Evolutionary conservation across 1,140 invertebrate species (phyloP).

Genomic region (Eueides isabella): DNA sequence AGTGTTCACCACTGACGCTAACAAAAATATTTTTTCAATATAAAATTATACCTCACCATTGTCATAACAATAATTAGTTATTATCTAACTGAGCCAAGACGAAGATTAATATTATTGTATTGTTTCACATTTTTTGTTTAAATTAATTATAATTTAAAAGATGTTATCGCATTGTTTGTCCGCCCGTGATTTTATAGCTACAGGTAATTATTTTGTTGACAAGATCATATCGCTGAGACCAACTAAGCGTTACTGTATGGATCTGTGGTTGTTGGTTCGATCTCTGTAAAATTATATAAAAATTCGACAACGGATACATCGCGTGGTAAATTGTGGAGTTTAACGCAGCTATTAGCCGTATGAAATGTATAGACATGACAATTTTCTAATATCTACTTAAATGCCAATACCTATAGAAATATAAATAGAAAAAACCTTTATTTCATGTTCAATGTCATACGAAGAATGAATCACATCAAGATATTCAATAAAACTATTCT

Average conservation of each 20-base stretch:
- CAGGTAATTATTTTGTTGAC: neutral
- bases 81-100: neutral
- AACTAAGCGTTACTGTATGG: neutral
- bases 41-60: neutral
- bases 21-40: neutral
- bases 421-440: neutral
- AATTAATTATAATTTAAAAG: neutral
- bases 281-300: too few species aligned
- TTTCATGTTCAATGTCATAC: neutral
- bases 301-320: too few species aligned
- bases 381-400: neutral
- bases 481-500: neutral
- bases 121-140: neutral
- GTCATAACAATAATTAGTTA: too few species aligned
- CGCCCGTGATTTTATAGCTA: neutral
- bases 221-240: neutral
- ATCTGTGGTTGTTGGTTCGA: neutral
- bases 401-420: neutral
- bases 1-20: too few species aligned
- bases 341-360: too few species aligned
- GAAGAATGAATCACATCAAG: neutral
- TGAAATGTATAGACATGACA: too few species aligned
- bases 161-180: neutral
- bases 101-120: neutral
- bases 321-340: too few species aligned